Conservation (phyloP, 2,113 vertebrate genomes). For the Leptobrachium leishanense region DNA sequence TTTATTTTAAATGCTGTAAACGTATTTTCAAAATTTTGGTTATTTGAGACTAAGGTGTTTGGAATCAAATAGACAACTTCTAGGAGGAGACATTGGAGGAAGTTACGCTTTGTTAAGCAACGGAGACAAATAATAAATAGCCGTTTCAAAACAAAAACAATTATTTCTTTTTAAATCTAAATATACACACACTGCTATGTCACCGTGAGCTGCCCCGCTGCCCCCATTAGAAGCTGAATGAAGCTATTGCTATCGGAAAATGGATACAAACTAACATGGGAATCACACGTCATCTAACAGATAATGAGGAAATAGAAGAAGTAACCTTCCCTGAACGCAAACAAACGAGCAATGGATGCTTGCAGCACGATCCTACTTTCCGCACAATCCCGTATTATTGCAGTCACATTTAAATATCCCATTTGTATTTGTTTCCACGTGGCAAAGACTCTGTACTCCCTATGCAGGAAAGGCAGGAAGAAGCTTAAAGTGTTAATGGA, state of each 20-base stretch:
- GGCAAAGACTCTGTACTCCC: slow-evolving; percentile 48
- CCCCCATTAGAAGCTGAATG: slow-evolving; percentile 45
- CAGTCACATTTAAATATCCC: slow-evolving; percentile 54
- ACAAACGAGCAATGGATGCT: not conserved
- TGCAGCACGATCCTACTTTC: slow-evolving; percentile 33
- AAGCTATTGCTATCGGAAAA: slow-evolving; percentile 75
- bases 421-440: slow-evolving; percentile 47
- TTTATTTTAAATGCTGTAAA: slow-evolving; percentile 61
- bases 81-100: slow-evolving; percentile 12
- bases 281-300: slow-evolving; percentile 4
- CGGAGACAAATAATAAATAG: slow-evolving; percentile 19
- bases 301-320: not conserved
- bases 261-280: slow-evolving; percentile 47
- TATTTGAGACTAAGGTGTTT: slow-evolving; percentile 36
- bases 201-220: slow-evolving; percentile 11
- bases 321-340: not conserved
- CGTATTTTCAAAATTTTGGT: slow-evolving; percentile 55
- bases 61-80: slow-evolving; percentile 26
- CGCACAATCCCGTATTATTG: slow-evolving; percentile 58
- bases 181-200: slow-evolving; percentile 35
- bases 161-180: slow-evolving; percentile 49
- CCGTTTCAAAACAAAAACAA: slow-evolving; percentile 24
- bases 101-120: slow-evolving; percentile 23
- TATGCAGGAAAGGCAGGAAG: slow-evolving; percentile 53
- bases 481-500: slow-evolving; percentile 2